Conservation (phyloP, 2,113 vertebrate genomes). For the Tapirus terrestris region DNA sequence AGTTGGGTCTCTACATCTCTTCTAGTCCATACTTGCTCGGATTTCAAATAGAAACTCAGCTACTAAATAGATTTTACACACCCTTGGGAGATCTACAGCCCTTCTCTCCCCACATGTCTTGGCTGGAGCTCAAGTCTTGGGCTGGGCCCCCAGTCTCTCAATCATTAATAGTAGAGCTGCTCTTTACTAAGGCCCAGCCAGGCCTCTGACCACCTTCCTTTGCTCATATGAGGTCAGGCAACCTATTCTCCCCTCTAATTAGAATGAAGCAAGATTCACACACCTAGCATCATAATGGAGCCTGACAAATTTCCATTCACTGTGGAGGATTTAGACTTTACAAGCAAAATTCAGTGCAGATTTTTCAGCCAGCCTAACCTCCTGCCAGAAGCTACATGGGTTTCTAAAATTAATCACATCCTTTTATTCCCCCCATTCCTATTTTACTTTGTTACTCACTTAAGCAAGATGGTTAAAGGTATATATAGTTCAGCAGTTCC, state of each 20-base stretch:
- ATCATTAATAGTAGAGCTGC: neutral
- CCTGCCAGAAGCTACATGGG: neutral
- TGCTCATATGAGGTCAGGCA: neutral
- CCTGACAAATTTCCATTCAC: neutral
- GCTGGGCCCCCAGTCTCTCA: neutral
- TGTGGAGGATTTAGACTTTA: neutral
- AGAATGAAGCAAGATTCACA: neutral
- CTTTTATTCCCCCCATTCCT: neutral
- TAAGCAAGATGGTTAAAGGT: neutral
- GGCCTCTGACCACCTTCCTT: neutral
- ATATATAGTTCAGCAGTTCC: neutral
- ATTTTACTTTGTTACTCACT: neutral
- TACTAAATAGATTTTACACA: neutral
- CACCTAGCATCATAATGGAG: neutral
- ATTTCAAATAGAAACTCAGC: neutral
- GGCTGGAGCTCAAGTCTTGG: neutral
- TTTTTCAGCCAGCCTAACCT: neutral
- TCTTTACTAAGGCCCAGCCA: neutral
- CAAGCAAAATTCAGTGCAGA: neutral
- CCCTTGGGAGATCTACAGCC: neutral
- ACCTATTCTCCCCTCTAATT: neutral
- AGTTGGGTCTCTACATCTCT: neutral
- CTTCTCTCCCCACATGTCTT: neutral
- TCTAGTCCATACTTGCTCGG: neutral
- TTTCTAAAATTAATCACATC: constrained; percentile 61